Base-by-base conservation (phyloP, 2,888 invertebrate species). In the Didymodactylos carnosus region DNA sequence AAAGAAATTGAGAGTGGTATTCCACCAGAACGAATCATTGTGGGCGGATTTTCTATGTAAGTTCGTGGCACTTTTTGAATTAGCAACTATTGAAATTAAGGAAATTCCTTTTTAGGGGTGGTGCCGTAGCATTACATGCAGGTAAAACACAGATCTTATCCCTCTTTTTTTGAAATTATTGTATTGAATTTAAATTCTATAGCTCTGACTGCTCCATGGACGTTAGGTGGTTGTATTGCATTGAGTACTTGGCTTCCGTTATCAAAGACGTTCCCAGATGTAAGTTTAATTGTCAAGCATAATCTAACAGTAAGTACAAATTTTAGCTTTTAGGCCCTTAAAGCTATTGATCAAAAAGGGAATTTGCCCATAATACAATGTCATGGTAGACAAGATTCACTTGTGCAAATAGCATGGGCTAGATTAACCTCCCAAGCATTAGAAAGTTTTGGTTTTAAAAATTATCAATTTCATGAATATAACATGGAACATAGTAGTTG, bases 181-280 rank as follows among this genome's bases (percentile, higher is more conserved):
- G 2, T 53, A 29, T 46, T n/a, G 10, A n/a, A n/a, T 46, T 46
- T 19, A 46, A 46, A 19, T 46, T n/a, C 35, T 29, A 90, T 94
- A 75, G 93, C 92, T 19, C 86, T 97, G 72, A 91, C 90, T 53
- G 91, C 87, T 81, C 87, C 88, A 19, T 88, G 91, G 81, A 88
- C 88, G 51, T 83, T 98, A 76, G 98, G 89, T 71, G 97, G 95
- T 71, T 88, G 95, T 35, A 87, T 95, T 80, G 90, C 90, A 3
- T 85, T 97, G n/a, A 94, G 94, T 3, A 90, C 93, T 81, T 97
- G 95, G 94, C 85, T 97, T 80, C 95, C 95, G 5, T 84, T 94
- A 78, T 90, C 91, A 85, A 89, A 91, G 82, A 87, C 43, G 39
- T 73, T 73, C 40, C 70, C 75, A 35, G 35, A 29, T 11, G 62